phyloP scores from a whole-genome alignment of 2,113 vertebrate genomes.

The Pteruthius melanotis region DNA sequence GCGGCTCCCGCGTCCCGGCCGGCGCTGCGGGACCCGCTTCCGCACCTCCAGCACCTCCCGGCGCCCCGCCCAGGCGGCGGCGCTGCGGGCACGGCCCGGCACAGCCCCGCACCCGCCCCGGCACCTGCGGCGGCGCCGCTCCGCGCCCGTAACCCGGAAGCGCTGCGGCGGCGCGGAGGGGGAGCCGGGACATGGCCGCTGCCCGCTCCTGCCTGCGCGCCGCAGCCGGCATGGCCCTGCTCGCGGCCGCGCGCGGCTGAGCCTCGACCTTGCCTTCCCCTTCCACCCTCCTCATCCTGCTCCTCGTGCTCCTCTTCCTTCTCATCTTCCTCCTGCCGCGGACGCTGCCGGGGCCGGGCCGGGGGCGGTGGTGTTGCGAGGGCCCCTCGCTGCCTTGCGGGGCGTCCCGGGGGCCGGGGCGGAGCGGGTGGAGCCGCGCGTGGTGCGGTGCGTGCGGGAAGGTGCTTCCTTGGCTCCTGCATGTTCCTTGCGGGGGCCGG shows the following conservation, averaged over 20 bases:
- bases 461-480: neutral
- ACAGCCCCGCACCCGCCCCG: too few species aligned
- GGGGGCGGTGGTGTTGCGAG: neutral
- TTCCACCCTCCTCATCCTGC: neutral
- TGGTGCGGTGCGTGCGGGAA: neutral
- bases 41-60: too few species aligned
- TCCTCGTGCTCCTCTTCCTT: neutral
- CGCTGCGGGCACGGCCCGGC: too few species aligned
- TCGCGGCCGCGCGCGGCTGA: neutral
- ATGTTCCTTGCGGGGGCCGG: neutral
- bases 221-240: conserved; percentile 22
- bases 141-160: too few species aligned
- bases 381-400: neutral
- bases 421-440: neutral
- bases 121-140: too few species aligned
- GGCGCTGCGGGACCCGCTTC: neutral
- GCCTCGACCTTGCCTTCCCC: neutral
- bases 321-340: neutral
- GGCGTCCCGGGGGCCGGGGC: neutral
- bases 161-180: too few species aligned
- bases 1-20: neutral
- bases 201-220: conserved; percentile 7
- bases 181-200: too few species aligned
- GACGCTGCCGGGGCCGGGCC: neutral
- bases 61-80: too few species aligned